Percentiles rank a stretch among this genome's conserved stretches.
Conservation (phyloP, 2,113 vertebrate species). For the Uria lomvia region DNA sequence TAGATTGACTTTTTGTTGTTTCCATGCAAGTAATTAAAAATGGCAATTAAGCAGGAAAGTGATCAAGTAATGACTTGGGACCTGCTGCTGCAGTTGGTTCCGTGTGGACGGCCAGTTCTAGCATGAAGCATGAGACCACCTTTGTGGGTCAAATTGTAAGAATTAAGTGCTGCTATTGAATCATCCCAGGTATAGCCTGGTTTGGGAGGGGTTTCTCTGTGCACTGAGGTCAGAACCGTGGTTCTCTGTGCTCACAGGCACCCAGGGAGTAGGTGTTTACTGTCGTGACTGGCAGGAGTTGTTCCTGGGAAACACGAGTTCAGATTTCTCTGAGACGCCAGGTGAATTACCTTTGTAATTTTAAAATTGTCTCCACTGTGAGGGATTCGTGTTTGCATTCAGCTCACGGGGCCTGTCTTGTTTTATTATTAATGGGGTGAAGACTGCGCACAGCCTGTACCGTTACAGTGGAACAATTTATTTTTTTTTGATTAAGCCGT, state of each 20-base stretch:
- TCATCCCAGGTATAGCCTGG: neutral
- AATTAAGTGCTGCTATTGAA: neutral
- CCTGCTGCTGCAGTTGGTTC: neutral
- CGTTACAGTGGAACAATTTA: neutral
- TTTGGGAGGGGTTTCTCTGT: neutral
- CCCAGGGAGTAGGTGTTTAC: neutral
- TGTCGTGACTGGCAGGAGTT: neutral
- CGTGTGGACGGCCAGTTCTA: fast-evolving
- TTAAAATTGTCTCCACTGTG: neutral
- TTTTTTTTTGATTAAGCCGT: neutral
- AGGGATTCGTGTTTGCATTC: neutral
- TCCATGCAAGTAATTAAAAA: constrained; percentile 13
- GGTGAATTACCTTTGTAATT: neutral
- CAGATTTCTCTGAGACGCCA: neutral
- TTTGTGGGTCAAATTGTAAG: fast-evolving
- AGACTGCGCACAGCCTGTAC: neutral
- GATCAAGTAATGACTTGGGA: neutral
- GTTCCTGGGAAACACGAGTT: neutral
- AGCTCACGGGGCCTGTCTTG: neutral
- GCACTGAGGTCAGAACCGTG: neutral
- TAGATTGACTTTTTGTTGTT: constrained; percentile 7
- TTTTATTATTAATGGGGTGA: neutral
- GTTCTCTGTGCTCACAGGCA: neutral
- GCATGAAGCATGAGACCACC: neutral
- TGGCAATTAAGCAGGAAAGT: constrained; percentile 19